A percentile compares a stretch with the other conserved stretches of the same genome.
These are phyloP conservation scores for Drosophila takahashii DNA, from an alignment of 1,140 invertebrate genomes.

Conservation along the genomic window DNA sequence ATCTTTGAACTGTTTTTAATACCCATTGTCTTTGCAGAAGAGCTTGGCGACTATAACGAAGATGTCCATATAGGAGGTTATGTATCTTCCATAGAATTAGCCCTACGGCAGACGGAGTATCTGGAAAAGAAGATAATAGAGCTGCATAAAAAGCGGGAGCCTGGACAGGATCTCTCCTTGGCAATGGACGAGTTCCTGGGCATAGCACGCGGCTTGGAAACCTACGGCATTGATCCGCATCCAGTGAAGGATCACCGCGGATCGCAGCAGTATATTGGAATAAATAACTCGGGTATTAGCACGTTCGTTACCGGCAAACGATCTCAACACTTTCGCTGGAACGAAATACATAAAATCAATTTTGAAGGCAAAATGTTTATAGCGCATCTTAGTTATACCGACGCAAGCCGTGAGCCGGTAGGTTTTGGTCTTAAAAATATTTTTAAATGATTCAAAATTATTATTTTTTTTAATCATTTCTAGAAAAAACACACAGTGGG, in stretches of 20 bases:
- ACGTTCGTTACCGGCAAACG: constrained; percentile 97
- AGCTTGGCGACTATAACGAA: constrained; percentile 97
- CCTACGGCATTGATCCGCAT: constrained; percentile 98
- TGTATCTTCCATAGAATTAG: constrained; percentile 94
- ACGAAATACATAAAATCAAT: constrained; percentile 97
- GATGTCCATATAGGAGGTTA: constrained; percentile 95
- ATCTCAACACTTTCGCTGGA: constrained; percentile 98
- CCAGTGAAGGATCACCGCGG: constrained; percentile 92
- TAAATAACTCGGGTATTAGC: constrained; percentile 97
- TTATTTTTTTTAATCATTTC: not conserved
- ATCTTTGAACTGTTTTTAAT: not conserved
- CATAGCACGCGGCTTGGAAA: constrained; percentile 93
- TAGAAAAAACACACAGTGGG: constrained; percentile 98
- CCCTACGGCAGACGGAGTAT: constrained; percentile 95
- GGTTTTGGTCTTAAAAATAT: constrained; percentile 15
- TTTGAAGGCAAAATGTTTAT: constrained; percentile 99
- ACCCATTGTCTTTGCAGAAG: constrained; percentile 87
- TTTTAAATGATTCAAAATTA: not conserved
- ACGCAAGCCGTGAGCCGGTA: constrained; percentile 85
- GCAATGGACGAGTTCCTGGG: constrained; percentile 81
- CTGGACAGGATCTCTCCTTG: constrained; percentile 65
- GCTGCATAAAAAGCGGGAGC: constrained; percentile 90
- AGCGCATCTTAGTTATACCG: constrained; percentile 92
- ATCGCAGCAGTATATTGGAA: constrained; percentile 96
- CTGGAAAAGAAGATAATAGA: constrained; percentile 97